phyloP scores from a whole-genome alignment of 2,888 invertebrate species.

The Cyrtodaria siliqua region DNA sequence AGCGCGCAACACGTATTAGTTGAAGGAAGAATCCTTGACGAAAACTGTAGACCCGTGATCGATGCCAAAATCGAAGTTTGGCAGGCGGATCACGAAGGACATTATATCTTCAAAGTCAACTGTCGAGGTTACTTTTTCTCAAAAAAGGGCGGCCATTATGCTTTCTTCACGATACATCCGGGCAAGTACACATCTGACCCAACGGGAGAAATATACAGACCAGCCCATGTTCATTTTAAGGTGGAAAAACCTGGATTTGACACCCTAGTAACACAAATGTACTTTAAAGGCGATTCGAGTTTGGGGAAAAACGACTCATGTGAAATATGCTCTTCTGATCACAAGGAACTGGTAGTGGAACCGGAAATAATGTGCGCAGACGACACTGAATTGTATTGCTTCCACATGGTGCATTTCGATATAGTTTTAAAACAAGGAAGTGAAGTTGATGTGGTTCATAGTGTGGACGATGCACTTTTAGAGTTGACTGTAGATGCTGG shows the following conservation, averaged over 20 bases:
- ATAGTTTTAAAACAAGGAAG: constrained; percentile 44
- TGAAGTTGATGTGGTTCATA: constrained; percentile 41
- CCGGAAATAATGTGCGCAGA: constrained; percentile 46
- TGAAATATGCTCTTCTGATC: constrained; percentile 43
- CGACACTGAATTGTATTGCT: constrained; percentile 31
- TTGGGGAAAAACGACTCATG: constrained; percentile 60
- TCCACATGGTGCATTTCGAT: constrained; percentile 45
- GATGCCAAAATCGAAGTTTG: constrained; percentile 56
- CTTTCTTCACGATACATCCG: constrained; percentile 57
- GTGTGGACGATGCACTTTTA: constrained; percentile 40
- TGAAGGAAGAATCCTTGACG: constrained; percentile 49
- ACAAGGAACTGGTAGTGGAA: constrained; percentile 43
- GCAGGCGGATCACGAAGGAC: constrained; percentile 61
- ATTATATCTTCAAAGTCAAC: constrained; percentile 48
- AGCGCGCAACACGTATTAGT: constrained; percentile 44
- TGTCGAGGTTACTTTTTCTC: constrained; percentile 54
- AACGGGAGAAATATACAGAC: constrained; percentile 33
- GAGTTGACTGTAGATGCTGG: no score
- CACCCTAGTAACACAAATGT: constrained; percentile 62
- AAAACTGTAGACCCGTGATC: constrained; percentile 44
- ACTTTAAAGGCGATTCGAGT: constrained; percentile 57
- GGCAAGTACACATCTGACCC: constrained; percentile 58
- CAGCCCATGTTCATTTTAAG: constrained; percentile 61
- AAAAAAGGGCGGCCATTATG: constrained; percentile 51
- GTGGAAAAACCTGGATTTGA: constrained; percentile 46